Conservation (phyloP, 2,113 vertebrate species). For the Trochalopteron elliotii region DNA sequence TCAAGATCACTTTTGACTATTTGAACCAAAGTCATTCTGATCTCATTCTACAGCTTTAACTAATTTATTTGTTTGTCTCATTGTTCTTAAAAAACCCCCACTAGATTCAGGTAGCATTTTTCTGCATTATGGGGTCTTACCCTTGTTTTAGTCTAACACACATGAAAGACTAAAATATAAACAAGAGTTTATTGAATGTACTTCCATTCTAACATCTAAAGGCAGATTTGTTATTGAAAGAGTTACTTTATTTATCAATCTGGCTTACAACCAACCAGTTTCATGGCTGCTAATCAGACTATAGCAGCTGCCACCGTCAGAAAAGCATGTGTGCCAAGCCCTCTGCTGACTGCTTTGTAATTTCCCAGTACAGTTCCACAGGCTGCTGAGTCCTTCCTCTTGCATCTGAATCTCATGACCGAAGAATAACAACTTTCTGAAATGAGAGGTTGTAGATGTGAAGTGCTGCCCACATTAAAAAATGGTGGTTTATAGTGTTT, state of each 20-base stretch:
- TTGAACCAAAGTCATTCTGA: not conserved
- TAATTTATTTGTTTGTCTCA: not conserved
- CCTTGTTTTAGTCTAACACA: not conserved
- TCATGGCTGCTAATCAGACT: conserved; percentile 20
- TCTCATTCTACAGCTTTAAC: not conserved
- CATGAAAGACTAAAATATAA: not conserved
- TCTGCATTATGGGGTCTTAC: not conserved
- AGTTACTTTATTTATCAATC: not conserved
- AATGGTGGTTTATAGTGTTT: not conserved
- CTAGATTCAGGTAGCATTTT: not conserved
- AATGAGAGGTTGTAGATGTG: not conserved
- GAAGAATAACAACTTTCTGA: not conserved
- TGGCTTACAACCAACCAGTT: not conserved
- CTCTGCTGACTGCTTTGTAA: conserved; percentile 2
- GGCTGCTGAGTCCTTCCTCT: not conserved
- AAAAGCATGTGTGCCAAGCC: not conserved
- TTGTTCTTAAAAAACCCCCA: not conserved
- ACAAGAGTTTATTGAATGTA: not conserved
- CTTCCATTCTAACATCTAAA: not conserved
- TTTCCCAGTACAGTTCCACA: not conserved
- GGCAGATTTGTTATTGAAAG: not conserved
- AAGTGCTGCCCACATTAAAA: not conserved
- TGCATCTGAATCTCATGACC: not conserved
- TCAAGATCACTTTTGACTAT: not conserved
- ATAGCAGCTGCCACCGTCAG: conserved; percentile 36